Base-by-base conservation (phyloP, 2,888 invertebrate genomes). In the Nymphalis urticae region DNA sequence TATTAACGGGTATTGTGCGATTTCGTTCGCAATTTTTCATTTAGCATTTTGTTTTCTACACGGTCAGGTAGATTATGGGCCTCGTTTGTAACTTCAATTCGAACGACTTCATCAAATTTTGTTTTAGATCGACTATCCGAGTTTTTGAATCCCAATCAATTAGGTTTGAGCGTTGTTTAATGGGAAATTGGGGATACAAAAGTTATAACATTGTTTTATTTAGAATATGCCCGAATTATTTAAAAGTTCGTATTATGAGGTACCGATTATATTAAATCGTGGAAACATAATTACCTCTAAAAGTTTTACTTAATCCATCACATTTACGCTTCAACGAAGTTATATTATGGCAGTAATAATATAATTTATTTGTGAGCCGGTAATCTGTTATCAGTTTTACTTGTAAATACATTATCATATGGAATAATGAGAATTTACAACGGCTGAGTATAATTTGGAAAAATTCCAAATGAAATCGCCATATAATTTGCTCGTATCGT, bases 21-120 rank as follows among this genome's bases (percentile, higher is more conserved):
- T 76, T 77, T 71, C 69, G 72, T 70, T 69, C 58, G 70, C 73
- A 69, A 74, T 75, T 75, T 75, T 75, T 74, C 74, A 73, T 77
- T 72, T 75, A 74, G 63, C 54, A 62, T 72, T 76, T 75, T 66
- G 62, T 66, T 72, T 62, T 51, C 61, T 51, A 54, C 54, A 64
- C 53, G 51, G n/a, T 63, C 50, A 62, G 56, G 60, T 48, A 64
- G 32, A 64, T 70, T 66, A 69, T 69, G 21, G 64, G 42, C 27
- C 17, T 64, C 63, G 21, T 60, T 64, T 68, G 63, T 64, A 53
- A 64, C 60, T 36, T 60, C 60, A 36, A 60, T 64, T 68, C 56
- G n/a, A 56, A n/a, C 32, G 56, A 56, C n/a, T 32, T 50, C 19
- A 19, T n/a, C 56, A 36, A 56, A 21, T 32, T 32, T 56, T 17